Conservation (phyloP, 2,113 vertebrate genomes). For the Rhagologus leucostigma region DNA sequence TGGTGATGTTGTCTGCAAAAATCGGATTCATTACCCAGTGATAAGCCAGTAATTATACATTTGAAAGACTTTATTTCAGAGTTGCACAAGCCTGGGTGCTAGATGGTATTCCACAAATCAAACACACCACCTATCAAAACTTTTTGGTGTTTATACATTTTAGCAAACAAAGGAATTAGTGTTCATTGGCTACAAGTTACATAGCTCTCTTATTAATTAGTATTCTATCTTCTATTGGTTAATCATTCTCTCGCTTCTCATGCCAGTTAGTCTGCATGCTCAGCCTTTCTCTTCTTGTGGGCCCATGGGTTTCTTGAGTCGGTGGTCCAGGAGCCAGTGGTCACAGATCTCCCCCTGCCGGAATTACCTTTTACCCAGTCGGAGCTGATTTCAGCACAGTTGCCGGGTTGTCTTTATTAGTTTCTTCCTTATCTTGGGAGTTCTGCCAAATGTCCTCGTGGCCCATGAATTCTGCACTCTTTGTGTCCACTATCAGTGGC, state of each 20-base stretch:
- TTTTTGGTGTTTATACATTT: not conserved
- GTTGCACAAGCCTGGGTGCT: not conserved
- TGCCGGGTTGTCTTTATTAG: not conserved
- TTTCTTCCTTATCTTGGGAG: not conserved
- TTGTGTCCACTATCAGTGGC: not conserved
- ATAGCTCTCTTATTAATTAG: not conserved
- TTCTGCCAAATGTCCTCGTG: not conserved
- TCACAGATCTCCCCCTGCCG: not conserved
- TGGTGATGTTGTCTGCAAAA: not conserved
- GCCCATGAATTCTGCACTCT: not conserved
- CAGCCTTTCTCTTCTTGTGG: not conserved
- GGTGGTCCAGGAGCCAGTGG: not conserved
- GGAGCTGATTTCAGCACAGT: not conserved
- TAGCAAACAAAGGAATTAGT: not conserved
- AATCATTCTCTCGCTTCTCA: not conserved
- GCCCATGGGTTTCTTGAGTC: not conserved
- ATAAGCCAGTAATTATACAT: not conserved
- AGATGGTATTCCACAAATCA: not conserved
- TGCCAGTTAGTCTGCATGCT: fast-evolving
- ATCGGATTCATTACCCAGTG: not conserved
- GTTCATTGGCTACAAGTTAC: not conserved
- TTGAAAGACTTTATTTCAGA: not conserved
- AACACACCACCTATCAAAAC: not conserved
- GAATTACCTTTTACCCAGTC: not conserved
- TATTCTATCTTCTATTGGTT: not conserved